phyloP scores from a whole-genome alignment of 2,797 vertebrate genomes.

The Pampus argenteus region DNA sequence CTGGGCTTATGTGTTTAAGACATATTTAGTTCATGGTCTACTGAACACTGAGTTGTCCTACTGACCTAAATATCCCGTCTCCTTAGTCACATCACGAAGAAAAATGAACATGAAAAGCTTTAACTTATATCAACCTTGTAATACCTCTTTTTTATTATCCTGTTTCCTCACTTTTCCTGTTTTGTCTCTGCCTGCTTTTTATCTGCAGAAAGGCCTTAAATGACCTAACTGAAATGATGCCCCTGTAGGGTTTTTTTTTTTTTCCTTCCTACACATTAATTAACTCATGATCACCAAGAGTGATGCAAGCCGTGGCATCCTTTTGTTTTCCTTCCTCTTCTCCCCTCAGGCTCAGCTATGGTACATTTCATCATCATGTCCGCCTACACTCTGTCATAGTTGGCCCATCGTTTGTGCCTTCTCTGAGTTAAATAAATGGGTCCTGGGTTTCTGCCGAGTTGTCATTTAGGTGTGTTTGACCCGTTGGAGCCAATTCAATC shows the following conservation, averaged over 20 bases:
- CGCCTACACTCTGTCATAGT: conserved; percentile 29
- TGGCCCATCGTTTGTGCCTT: conserved; percentile 34
- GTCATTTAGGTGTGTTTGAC: conserved; percentile 79
- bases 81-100: neutral
- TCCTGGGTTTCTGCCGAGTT: conserved; percentile 51
- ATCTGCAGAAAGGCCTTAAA: conserved; percentile 23
- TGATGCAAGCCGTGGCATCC: conserved; percentile 31
- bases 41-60: neutral
- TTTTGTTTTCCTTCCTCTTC: conserved; percentile 45
- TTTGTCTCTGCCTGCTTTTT: conserved; percentile 3
- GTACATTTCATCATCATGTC: conserved; percentile 53
- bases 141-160: neutral
- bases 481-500: conserved; percentile 76
- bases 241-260: conserved; percentile 36
- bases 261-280: conserved; percentile 41
- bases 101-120: neutral
- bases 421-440: conserved; percentile 64
- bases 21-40: neutral
- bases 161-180: neutral
- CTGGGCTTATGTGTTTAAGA: neutral
- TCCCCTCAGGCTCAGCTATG: conserved; percentile 40
- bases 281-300: conserved; percentile 34
- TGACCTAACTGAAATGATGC: conserved; percentile 33
- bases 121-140: too few species aligned
- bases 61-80: conserved; percentile 9